Evolutionary conservation across 2,888 invertebrate species (phyloP).

Genomic region (Gerris lacustris): DNA sequence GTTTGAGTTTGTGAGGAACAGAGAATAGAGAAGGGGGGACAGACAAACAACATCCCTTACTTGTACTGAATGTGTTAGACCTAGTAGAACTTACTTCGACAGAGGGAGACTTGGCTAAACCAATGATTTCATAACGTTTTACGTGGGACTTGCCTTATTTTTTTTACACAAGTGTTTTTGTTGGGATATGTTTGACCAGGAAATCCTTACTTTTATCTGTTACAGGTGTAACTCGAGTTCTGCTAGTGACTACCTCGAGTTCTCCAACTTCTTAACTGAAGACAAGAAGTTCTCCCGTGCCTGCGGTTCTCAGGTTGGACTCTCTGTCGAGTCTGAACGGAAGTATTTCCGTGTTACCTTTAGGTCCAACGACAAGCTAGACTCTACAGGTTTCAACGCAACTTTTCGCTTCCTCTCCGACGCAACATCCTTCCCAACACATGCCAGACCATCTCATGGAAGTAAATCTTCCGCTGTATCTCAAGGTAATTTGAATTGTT

Average conservation of each 20-base stretch:
- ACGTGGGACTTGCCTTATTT: no score
- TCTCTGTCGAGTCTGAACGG: conserved; percentile 73
- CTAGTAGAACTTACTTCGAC: no score
- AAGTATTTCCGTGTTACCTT: conserved; percentile 92
- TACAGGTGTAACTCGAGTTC: conserved; percentile 78
- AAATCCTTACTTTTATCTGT: neutral
- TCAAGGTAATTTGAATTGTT: neutral
- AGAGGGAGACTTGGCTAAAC: no score
- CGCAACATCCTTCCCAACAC: conserved; percentile 32
- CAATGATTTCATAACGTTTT: no score
- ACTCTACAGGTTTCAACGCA: conserved; percentile 88
- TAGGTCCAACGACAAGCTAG: conserved; percentile 82
- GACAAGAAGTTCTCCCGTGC: conserved; percentile 80
- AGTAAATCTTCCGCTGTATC: neutral
- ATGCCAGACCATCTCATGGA: neutral
- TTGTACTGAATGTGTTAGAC: no score
- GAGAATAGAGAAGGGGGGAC: no score
- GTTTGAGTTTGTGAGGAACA: no score
- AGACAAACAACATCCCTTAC: no score
- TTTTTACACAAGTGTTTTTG: no score
- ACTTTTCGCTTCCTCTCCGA: conserved; percentile 69
- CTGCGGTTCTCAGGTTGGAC: conserved; percentile 73
- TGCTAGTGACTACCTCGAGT: conserved; percentile 90
- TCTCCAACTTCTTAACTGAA: conserved; percentile 83
- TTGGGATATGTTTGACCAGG: neutral